Evolutionary conservation across 2,113 vertebrate genomes (phyloP).

Genomic region (Butorides virescens): DNA sequence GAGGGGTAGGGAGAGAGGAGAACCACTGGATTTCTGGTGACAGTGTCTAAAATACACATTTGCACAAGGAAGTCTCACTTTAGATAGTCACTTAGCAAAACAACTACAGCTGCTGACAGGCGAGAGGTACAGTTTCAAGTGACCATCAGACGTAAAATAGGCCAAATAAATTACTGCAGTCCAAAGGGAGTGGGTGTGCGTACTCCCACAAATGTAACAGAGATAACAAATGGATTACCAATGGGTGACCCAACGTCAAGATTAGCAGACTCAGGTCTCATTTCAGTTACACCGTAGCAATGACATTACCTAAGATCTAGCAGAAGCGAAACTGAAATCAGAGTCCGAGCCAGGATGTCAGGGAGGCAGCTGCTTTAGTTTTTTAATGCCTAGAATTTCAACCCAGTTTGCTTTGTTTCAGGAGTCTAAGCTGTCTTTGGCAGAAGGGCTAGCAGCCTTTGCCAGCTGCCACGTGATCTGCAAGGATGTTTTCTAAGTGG

Average conservation of each 20-base stretch:
- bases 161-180: slow-evolving; percentile 39
- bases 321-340: slow-evolving; percentile 46
- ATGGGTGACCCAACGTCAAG: background rate
- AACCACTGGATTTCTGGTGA: slow-evolving; percentile 48
- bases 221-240: slow-evolving; percentile 15
- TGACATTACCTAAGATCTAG: background rate
- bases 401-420: slow-evolving; percentile 34
- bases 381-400: slow-evolving; percentile 47
- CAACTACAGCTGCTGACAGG: slow-evolving; percentile 55
- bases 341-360: background rate
- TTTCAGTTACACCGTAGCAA: background rate
- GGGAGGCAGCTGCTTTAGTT: slow-evolving; percentile 40
- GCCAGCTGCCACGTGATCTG: slow-evolving; percentile 2
- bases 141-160: slow-evolving; percentile 30
- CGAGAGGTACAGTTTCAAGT: slow-evolving; percentile 49
- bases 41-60: slow-evolving; percentile 37
- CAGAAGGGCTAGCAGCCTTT: background rate
- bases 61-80: slow-evolving; percentile 39
- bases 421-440: background rate
- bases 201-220: slow-evolving; percentile 1
- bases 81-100: slow-evolving; percentile 37
- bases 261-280: background rate
- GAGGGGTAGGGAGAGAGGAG: background rate
- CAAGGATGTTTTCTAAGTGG: background rate
- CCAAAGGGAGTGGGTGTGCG: background rate